Base-by-base conservation (phyloP, 2,888 invertebrate species). In the Archaeoteleia sp. region DNA sequence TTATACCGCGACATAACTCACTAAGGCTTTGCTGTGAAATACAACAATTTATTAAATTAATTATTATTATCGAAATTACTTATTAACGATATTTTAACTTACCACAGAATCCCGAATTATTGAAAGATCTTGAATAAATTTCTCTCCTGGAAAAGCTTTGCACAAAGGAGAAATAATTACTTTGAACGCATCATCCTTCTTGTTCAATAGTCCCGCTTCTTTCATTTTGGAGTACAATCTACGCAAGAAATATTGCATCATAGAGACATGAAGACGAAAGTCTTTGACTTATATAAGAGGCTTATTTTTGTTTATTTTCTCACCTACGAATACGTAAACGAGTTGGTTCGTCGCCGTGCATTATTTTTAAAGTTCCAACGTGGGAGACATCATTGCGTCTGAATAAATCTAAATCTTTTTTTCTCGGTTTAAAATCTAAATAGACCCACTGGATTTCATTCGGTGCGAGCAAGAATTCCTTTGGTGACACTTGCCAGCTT, bases 291-390 rank as follows among this genome's bases (percentile, higher is more conserved):
- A n/a, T n/a, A n/a, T n/a, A n/a, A n/a, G n/a, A n/a, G n/a, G n/a
- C n/a, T n/a, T n/a, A n/a, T n/a, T n/a, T n/a, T n/a, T n/a, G n/a
- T n/a, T n/a, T n/a, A n/a, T n/a, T n/a, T n/a, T n/a, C n/a, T n/a
- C n/a, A 83, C 82, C 82, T 78, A 20, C 85, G 79, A 71, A 85
- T 80, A 66, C 85, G 73, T 68, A 80, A 78, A 2, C 88, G 82
- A 20, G 87, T 87, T 3, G 88, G 87, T 51, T 88, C 88, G 68
- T 88, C 88, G 0, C 88, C 88, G 49, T 86, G 85, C 10, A 86
- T 86, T 8, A 88, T 81, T 25, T 84, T 84, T 73, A 88, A 73
- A 12, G 87, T 87, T 39, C 87, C 88, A 43, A 65, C 87, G 78
- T 74, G 87, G 12, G 60, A 87, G 77, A 76, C 84, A 71, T 63